A percentile compares a stretch with the other conserved stretches of the same genome.
These are phyloP conservation scores for Elephantulus edwardii DNA, from an alignment of 2,113 vertebrate species.

Conservation along the genomic window DNA sequence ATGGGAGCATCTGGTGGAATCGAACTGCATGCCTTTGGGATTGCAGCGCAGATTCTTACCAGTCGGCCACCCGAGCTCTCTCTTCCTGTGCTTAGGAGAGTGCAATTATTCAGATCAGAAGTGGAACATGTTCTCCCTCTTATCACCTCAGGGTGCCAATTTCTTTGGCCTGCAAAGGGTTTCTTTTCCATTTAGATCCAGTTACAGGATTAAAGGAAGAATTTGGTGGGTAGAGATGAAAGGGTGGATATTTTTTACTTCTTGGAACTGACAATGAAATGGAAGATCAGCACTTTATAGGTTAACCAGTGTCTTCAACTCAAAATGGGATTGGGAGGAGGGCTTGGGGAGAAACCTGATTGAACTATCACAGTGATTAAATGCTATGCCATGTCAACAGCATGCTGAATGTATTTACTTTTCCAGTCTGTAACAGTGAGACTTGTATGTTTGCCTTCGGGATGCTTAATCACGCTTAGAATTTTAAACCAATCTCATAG, in stretches of 20 bases:
- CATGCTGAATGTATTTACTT: constrained; percentile 55
- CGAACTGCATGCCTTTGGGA: no score
- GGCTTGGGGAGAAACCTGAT: not conserved
- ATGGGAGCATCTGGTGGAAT: no score
- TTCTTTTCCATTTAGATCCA: constrained; percentile 65
- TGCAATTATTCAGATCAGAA: constrained; percentile 51
- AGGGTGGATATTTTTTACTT: constrained; percentile 39
- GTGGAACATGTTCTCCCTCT: constrained; percentile 52
- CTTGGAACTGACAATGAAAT: not conserved
- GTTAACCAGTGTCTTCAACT: not conserved
- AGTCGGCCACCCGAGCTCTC: no score
- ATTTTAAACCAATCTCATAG: constrained; percentile 59
- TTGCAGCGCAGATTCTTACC: no score
- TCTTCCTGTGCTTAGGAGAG: constrained; percentile 38
- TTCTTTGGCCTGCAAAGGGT: constrained; percentile 47
- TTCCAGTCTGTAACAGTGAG: not conserved
- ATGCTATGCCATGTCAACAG: not conserved
- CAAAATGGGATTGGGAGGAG: not conserved
- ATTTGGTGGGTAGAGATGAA: constrained; percentile 64
- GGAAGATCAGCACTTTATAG: not conserved
- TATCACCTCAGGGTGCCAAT: constrained; percentile 52
- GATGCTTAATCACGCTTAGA: constrained; percentile 44
- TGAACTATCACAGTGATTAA: not conserved
- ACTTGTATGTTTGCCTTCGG: constrained; percentile 46
- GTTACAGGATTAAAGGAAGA: constrained; percentile 70